Base-by-base conservation (phyloP, 92 coral and sea anemone species). In the Ricordea florida region DNA sequence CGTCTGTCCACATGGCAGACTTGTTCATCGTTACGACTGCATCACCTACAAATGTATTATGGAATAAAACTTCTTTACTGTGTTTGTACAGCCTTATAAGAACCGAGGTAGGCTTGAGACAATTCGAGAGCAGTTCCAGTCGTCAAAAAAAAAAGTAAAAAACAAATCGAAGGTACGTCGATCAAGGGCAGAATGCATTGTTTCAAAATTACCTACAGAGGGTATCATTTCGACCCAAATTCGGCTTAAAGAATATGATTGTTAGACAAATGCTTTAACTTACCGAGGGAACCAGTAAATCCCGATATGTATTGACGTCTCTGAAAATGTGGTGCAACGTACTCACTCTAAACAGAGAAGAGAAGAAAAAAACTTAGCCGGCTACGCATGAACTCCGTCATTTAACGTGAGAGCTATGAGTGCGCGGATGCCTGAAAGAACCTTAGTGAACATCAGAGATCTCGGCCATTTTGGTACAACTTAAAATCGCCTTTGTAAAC, bases 1-100 rank as follows among this genome's bases (percentile, higher is more conserved):
- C 96, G 52, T 90, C 96, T 0, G 96, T 90, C 96, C 96, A 90
- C 83, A 86, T 57, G 22, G 80, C 89, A 26, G 90, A 91, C 34
- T 76, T 60, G 14, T 64, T 65, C 89, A 68, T 62, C 15, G 92
- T 90, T 0, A 90, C 80, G n/a, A 90, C 85, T 21, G 92, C 96
- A 8, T 64, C 80, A 25, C 96, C 96, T 90, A 37, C 22, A 51
- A 51, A 9, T 14, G 2, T 44, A 1, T 6, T 7, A 26, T 5
- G 42, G 21, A 53, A 52, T 23, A 4, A 36, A n/a, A 4, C 11
- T 22, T 13, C n/a, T n/a, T n/a, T n/a, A n/a, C n/a, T n/a, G n/a
- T n/a, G n/a, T n/a, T n/a, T n/a, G 44, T n/a, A 37, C n/a, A 8
- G 44, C n/a, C n/a, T 37, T 37, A 8, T 8, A 8, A 37, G 44